These are phyloP conservation scores for Oryctolagus cuniculus DNA, from an alignment of 2,113 vertebrate genomes.

Conservation along the genomic window mOryCun1.1 NC_091434.1:69809001-69809500, in stretches of 20 bases:
- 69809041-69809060: not conserved
- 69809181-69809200: slow-evolving; percentile 65
- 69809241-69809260: slow-evolving; percentile 94
- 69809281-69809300: slow-evolving; percentile 96
- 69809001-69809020: not conserved
- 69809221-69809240: slow-evolving; percentile 90
- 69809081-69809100: slow-evolving; percentile 33
- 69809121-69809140: slow-evolving; percentile 49
- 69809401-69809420: slow-evolving; percentile 58
- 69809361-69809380: slow-evolving; percentile 63
- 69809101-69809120: not conserved
- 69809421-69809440: slow-evolving; percentile 57
- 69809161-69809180: not conserved
- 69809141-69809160: not conserved
- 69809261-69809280: slow-evolving; percentile 94
- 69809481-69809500: slow-evolving; percentile 3
- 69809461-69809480: slow-evolving; percentile 65
- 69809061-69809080: slow-evolving; percentile 15
- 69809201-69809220: slow-evolving; percentile 91
- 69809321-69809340: slow-evolving; percentile 97
- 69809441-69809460: not conserved
- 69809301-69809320: slow-evolving; percentile 94
- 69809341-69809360: slow-evolving; percentile 85
- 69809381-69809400: slow-evolving; percentile 43
- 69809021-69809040: not conserved